Evolutionary conservation across 2,888 invertebrate species (phyloP).

Genomic region (Epinotia nisella): DNA sequence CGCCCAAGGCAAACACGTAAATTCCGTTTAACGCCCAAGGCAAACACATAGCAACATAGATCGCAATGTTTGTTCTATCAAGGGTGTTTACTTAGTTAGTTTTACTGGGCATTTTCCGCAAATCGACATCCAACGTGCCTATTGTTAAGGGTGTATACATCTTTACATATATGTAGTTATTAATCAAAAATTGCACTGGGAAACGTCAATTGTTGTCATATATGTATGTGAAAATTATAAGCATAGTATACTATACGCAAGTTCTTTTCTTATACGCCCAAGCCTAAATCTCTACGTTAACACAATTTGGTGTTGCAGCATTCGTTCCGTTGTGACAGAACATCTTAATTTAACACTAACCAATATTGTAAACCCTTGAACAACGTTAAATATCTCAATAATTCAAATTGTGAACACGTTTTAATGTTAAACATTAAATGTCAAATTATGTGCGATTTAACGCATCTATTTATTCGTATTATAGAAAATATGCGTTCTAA

Average conservation of each 20-base stretch:
- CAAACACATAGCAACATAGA: too few relatives aligned
- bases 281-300: constrained; percentile 18
- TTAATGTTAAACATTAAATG: constrained; percentile 26
- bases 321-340: background rate
- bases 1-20: too few relatives aligned
- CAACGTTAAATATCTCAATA: constrained; percentile 37
- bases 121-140: too few relatives aligned
- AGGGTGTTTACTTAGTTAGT: too few relatives aligned
- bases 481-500: background rate
- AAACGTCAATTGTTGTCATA: too few relatives aligned
- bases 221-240: too few relatives aligned
- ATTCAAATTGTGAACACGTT: constrained; percentile 41
- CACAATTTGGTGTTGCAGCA: constrained; percentile 34
- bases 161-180: too few relatives aligned
- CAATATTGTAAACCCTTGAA: constrained; percentile 32
- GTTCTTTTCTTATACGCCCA: background rate
- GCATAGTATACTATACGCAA: background rate
- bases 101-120: too few relatives aligned
- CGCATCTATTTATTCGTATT: background rate
- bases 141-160: too few relatives aligned
- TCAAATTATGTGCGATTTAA: constrained; percentile 3
- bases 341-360: constrained; percentile 18
- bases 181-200: too few relatives aligned
- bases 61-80: too few relatives aligned
- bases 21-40: too few relatives aligned